Evolutionary conservation across 2,113 vertebrate genomes (phyloP), one percentile per base, ranked within the genome.

Genomic region (Callopanchax toddi): DNA sequence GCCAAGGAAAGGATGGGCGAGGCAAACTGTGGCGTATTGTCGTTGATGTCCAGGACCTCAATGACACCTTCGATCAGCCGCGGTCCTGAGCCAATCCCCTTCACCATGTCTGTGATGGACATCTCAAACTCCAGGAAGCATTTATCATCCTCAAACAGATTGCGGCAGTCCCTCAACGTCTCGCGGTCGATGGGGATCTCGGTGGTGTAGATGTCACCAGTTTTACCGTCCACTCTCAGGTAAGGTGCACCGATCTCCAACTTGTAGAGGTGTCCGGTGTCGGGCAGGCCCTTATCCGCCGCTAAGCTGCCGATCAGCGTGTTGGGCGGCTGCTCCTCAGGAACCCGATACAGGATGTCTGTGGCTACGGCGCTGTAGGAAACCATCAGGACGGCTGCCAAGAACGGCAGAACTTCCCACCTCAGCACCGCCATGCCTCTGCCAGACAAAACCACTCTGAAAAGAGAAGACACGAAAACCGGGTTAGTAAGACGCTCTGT

Each of bases 41-140:
- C 97, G 0, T 99, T 99, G 83, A 98, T 94, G 78, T 99, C 97
- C 32, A 93, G 81, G 23, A 99, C 94, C 74, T 97, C 94, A 6
- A 99, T 97, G 81, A 95, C 93, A n/a, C 97, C 97, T 67, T 99
- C 96, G 0, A 99, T 93, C 25, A 99, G 90, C 52, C 96, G 92
- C 0, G 97, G 96, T 22, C 93, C 92, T 11, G 94, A 93, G 37
- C 93, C 91, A 7, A 91, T 91, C 9, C 87, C 95, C 63, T 93
- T 89, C 37, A 93, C 89, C 43, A 98, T 92, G 86, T 99, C 95
- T 0, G 97, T 98, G 85, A 99, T 98, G 17, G 97, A 98, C 61
- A 99, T 96, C 78, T 99, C 97, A 0, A 99, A 97, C 85, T 99
- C 97, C 77, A 99, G 89, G 88, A 92, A 95, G 83, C 97, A 99